Conservation (phyloP, 2,888 invertebrate genomes). For the Lycocerus yunnanus region DNA sequence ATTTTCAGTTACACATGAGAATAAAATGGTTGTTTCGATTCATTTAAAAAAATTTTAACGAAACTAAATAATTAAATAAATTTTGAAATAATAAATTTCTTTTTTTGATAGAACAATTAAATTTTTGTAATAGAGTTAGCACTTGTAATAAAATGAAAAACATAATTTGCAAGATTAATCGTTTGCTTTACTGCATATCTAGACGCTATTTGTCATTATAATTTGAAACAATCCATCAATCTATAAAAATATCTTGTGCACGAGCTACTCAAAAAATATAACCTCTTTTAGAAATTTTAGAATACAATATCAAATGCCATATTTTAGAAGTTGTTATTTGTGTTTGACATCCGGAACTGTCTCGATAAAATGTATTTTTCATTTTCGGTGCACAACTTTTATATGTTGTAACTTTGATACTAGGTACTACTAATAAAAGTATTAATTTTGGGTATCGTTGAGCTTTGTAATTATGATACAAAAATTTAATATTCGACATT, state of each 20-base stretch:
- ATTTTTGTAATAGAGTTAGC: neutral
- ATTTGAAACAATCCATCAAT: neutral
- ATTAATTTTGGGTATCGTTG: neutral
- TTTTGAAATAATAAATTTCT: neutral
- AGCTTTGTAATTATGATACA: neutral
- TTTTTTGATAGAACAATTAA: neutral
- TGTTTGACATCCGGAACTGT: conserved; percentile 4
- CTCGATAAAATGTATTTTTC: conserved; percentile 5
- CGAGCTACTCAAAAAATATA: conserved; percentile 1
- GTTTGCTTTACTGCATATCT: neutral
- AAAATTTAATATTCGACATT: neutral
- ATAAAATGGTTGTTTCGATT: neutral
- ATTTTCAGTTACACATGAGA: neutral
- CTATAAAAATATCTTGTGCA: conserved; percentile 1
- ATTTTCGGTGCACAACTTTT: neutral
- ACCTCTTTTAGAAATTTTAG: neutral
- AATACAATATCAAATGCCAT: conserved; percentile 4
- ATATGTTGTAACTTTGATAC: neutral
- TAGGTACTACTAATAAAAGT: neutral
- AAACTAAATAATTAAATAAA: neutral
- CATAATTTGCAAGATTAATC: neutral
- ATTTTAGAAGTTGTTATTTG: conserved; percentile 3
- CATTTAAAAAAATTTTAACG: neutral
- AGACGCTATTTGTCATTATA: conserved; percentile 2
- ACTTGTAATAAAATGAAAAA: neutral